These are phyloP conservation scores for Ptilorrhoa leucosticta DNA, from an alignment of 2,113 vertebrate species.

Conservation along the genomic window DNA sequence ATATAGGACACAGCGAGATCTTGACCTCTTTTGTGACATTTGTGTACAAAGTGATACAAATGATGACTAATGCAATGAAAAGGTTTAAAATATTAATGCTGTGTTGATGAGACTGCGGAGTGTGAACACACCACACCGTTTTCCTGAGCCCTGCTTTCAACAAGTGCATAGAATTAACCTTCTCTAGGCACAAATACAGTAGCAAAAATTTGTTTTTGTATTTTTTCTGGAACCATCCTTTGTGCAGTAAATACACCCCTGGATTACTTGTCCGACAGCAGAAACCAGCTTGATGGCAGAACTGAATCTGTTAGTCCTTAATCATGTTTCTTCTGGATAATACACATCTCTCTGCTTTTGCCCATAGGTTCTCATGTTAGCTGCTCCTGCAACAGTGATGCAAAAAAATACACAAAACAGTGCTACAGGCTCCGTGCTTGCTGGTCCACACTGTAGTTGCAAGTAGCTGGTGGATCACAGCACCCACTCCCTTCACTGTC, in stretches of 20 bases:
- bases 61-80: background rate
- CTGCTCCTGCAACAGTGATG: background rate
- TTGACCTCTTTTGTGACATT: background rate
- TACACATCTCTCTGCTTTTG: background rate
- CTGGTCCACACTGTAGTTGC: background rate
- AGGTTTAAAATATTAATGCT: background rate
- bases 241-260: background rate
- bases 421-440: background rate
- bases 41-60: background rate
- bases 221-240: background rate
- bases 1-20: background rate
- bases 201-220: background rate
- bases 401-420: fast-evolving
- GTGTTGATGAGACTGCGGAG: background rate
- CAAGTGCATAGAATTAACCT: background rate
- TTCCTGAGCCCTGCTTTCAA: background rate
- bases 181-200: background rate
- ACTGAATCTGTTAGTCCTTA: background rate
- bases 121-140: background rate
- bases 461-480: background rate
- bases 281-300: background rate
- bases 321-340: background rate
- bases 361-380: background rate
- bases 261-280: background rate
- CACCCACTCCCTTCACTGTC: background rate